These are phyloP conservation scores for Xiphophorus maculatus DNA, from an alignment of 2,113 vertebrate genomes.

Conservation along the genomic window DNA sequence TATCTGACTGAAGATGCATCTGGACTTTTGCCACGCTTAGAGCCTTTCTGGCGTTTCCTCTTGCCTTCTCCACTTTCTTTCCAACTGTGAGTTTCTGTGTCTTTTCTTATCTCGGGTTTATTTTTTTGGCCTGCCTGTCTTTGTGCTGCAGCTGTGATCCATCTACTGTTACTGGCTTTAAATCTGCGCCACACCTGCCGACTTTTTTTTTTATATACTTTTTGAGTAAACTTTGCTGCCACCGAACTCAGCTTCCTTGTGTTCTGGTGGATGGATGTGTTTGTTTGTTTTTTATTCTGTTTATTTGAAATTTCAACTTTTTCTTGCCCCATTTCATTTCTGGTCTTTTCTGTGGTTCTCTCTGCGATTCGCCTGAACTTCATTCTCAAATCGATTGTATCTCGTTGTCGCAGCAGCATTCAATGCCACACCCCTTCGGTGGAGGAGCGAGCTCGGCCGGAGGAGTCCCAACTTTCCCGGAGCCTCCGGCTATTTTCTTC, in stretches of 20 bases:
- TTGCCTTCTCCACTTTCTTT: conserved; percentile 52
- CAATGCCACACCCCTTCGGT: conserved; percentile 85
- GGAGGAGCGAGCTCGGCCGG: conserved; percentile 77
- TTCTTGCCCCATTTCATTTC: conserved; percentile 41
- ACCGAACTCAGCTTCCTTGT: conserved; percentile 11
- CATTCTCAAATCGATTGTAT: conserved; percentile 89
- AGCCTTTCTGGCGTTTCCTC: conserved; percentile 24
- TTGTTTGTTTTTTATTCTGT: conserved; percentile 2
- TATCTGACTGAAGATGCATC: conserved; percentile 45
- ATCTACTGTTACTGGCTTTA: conserved; percentile 22
- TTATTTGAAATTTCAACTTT: conserved; percentile 21
- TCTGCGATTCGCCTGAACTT: conserved; percentile 57
- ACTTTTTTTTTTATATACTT: conserved; percentile 1
- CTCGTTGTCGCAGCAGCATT: conserved; percentile 95
- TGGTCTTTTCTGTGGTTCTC: conserved; percentile 54
- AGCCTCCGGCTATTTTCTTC: conserved; percentile 88
- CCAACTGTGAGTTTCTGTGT: conserved; percentile 30
- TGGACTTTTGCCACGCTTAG: conserved; percentile 25
- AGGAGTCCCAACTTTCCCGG: conserved; percentile 88
- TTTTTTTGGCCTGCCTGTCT: conserved; percentile 35
- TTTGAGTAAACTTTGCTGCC: not conserved
- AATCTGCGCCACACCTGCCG: conserved; percentile 6
- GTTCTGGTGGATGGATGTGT: conserved; percentile 5
- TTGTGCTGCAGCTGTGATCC: conserved; percentile 23
- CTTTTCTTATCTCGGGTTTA: conserved; percentile 21